Base-by-base conservation (phyloP, 2,797 vertebrate genomes). In the Rhadinocentrus ornatus region DNA sequence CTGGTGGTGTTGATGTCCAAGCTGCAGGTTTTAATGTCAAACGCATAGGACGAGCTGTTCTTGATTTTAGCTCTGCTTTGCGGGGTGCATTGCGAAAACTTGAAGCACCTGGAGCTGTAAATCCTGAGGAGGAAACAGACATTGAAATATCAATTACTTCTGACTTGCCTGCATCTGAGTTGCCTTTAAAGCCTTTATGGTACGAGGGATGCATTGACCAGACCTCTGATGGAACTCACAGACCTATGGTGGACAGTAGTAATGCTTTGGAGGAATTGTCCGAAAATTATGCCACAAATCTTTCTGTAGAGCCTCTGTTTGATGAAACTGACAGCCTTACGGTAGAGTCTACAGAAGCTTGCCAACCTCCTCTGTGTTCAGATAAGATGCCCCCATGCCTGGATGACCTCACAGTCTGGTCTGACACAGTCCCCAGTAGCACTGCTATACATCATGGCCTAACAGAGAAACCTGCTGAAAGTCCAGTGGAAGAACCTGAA, bases 31-130 rank as follows among this genome's bases (percentile, higher is more conserved):
- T 96, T 83, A 95, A 94, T 27, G 95, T 95, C 29, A 97, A 95
- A 77, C 96, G 95, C 69, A 93, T 97, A 53, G 94, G 96, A 32
- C 94, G 91, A 89, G 96, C 95, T 27, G 96, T 97, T 65, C 69
- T 96, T 41, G 96, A 96, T 70, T 97, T 97, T 64, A 94, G 95
- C 71, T 96, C 95, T 29, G 95, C 94, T 41, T 89, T 99, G 55
- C 94, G 95, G 18, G 95, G 96, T 0, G 96, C 96, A 0, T 93
- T 97, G 78, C 93, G 96, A 76, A 98, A 97, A 85, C 84, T 96
- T 70, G 97, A 98, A n/a, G 91, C 88, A 20, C 92, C 93, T 39
- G 93, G 75, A 80, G 75, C 91, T 12, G 94, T 95, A 50, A 89
- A 90, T 35, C 85, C 92, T 72, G 93, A 93, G 64, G 96, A 96